These are phyloP conservation scores for Plebejus argus DNA, from an alignment of 2,888 invertebrate species.

Conservation along the genomic window DNA sequence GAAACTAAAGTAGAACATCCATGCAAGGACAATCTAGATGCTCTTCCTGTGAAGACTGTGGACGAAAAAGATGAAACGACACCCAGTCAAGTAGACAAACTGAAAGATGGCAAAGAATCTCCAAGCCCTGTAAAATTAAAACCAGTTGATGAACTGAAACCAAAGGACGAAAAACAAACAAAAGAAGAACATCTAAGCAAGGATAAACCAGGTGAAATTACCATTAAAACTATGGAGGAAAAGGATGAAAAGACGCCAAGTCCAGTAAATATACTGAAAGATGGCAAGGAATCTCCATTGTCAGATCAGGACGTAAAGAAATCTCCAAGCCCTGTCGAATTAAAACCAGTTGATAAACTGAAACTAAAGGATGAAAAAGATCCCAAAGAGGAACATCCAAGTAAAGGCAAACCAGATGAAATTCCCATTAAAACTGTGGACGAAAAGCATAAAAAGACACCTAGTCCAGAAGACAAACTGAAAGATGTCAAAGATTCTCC, in stretches of 20 bases:
- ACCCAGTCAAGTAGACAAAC: neutral
- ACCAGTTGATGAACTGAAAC: neutral
- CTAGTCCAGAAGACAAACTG: neutral
- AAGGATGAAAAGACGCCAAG: conserved; percentile 31
- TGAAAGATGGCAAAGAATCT: neutral
- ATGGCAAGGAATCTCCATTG: neutral
- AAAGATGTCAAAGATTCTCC: neutral
- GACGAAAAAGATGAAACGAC: conserved; percentile 25
- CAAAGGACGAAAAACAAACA: neutral
- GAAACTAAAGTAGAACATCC: too few species aligned
- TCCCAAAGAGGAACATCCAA: neutral
- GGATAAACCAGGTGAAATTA: too few species aligned
- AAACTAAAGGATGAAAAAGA: neutral
- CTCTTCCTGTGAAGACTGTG: too few species aligned
- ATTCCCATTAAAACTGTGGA: neutral
- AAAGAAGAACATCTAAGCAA: too few species aligned
- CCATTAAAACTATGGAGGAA: neutral
- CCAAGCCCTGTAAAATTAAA: conserved; percentile 11
- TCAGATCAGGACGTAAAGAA: too few species aligned
- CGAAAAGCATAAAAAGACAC: neutral
- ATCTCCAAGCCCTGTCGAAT: too few species aligned
- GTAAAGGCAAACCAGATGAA: too few species aligned
- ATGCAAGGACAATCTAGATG: neutral
- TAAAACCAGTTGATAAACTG: neutral
- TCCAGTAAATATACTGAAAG: neutral